Evolutionary conservation across 2,888 invertebrate species (phyloP), one percentile per base, ranked within the genome.

Genomic region (Parnassius apollo): DNA sequence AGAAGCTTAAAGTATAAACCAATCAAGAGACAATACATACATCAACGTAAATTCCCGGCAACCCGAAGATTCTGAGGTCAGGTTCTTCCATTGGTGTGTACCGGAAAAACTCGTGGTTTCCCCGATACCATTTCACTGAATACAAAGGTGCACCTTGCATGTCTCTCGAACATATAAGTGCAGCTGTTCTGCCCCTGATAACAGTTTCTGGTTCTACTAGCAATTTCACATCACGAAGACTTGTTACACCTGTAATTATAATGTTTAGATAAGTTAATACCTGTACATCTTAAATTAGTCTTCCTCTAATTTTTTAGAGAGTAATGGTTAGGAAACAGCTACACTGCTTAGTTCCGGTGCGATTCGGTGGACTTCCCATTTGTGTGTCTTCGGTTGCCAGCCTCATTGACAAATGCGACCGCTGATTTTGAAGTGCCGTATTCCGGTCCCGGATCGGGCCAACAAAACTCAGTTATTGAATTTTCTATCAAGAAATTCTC

Each of bases 121-220:
- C 97, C 62, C 97, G 93, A 87, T 97, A 97, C 96, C 96, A 97
- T 91, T 97, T 97, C 67, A 97, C 96, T 3, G 96, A 94, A 87
- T 97, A 97, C 56, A 97, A 92, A 1, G 94, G 94, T 4, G 94
- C 94, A 0, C 94, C 94, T 76, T 96, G 95, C 86, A 96, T 93
- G 79, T 97, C 95, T 76, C 96, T 95, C 69, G 94, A 92, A 84
- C 97, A 97, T 61, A 93, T 92, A 54, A 97, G 87, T 8, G 94
- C 94, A 2, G 95, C 95, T 70, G 94, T 93, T 56, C 94, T 93
- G 9, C 94, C 94, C 61, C 94, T 91, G 78, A 95, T 93, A 58
- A 96, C 96, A 3, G 93, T 93, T 57, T 93, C 88, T 11, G 96
- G 96, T 69, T 94, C 92, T 61, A 96, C 94, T 65, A 94, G 91